Base-by-base conservation (phyloP, 1,140 invertebrate species). In the Drosophila erecta region DNA sequence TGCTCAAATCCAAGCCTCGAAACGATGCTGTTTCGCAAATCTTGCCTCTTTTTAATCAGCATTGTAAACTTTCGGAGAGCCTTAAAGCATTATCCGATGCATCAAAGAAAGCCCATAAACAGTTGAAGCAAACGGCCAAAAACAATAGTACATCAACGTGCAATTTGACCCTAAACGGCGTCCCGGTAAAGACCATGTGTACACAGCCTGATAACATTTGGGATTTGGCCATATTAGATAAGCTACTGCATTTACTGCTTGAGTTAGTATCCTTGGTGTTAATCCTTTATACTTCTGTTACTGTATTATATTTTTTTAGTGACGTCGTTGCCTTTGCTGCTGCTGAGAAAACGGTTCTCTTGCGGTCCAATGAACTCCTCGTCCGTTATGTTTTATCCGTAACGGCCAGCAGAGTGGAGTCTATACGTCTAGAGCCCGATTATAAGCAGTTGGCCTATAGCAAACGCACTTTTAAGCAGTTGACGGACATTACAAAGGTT, bases 401-500 rank as follows among this genome's bases (percentile, higher is more conserved):
- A n/a, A 49, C 81, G 0, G 58, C 84, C 3, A 44, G 59, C 2
- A 84, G 73, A 38, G 59, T 92, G 10, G 74, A 84, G 59, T 37
- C 35, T 1, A 86, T 92, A 27, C 90, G 90, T 4, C 51, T 62
- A 2, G 87, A 90, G 53, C 90, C 91, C 1, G 77, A 87, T 6
- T 91, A 92, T 38, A 92, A 92, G 43, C 91, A 92, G 46, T 59
- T 91, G 2, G 41, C 79, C 4, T 87, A 91, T 12, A 92, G 91
- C 49, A 86, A 80, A 27, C 79, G 87, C 0, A 86, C 76, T 0
- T 55, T 91, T 1, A 92, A 84, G 44, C 70, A 87, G 49, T 14
- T 92, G 7, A 90, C 87, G 2, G 90, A 92, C 7, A 90, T 93
- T 15, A 81, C 92, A 12, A 83, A 76, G 55, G 72, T 93, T 22